Conservation (phyloP, 2,888 invertebrate genomes). For the Athalia rosae region DNA sequence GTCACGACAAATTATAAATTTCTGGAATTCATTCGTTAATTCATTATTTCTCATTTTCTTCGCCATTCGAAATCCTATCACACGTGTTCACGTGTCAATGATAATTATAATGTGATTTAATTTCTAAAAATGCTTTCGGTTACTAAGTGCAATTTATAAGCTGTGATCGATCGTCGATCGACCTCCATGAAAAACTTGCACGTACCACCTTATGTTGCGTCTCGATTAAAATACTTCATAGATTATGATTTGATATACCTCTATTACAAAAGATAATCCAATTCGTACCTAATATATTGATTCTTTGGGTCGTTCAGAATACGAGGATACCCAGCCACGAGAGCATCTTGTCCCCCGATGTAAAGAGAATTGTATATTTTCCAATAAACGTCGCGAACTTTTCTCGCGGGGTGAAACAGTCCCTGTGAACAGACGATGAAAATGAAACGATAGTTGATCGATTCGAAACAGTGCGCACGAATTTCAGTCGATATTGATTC, state of each 20-base stretch:
- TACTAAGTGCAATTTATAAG: constrained; percentile 28
- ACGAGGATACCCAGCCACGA: constrained; percentile 98
- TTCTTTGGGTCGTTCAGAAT: constrained; percentile 97
- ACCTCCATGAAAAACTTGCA: constrained; percentile 23
- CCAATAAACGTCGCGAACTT: constrained; percentile 99
- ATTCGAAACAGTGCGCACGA: not conserved
- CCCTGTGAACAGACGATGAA: constrained; percentile 79
- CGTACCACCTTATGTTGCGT: constrained; percentile 7
- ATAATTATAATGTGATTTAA: constrained; percentile 19
- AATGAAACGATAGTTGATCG: constrained; percentile 38
- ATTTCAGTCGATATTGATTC: not conserved
- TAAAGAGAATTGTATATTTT: constrained; percentile 99
- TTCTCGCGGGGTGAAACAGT: constrained; percentile 98
- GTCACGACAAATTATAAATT: too few species aligned
- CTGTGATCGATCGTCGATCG: constrained; percentile 5
- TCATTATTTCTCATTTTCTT: not conserved
- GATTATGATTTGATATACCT: constrained; percentile 18
- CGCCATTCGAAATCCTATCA: not conserved
- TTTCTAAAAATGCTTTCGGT: constrained; percentile 10
- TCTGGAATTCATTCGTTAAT: not conserved
- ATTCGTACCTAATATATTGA: constrained; percentile 92
- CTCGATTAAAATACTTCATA: constrained; percentile 24
- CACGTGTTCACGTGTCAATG: not conserved
- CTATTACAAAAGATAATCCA: constrained; percentile 91
- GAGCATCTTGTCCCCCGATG: constrained; percentile 98